phyloP scores from a whole-genome alignment of 2,888 invertebrate species.

The Drosophila subsilvestris region DNA sequence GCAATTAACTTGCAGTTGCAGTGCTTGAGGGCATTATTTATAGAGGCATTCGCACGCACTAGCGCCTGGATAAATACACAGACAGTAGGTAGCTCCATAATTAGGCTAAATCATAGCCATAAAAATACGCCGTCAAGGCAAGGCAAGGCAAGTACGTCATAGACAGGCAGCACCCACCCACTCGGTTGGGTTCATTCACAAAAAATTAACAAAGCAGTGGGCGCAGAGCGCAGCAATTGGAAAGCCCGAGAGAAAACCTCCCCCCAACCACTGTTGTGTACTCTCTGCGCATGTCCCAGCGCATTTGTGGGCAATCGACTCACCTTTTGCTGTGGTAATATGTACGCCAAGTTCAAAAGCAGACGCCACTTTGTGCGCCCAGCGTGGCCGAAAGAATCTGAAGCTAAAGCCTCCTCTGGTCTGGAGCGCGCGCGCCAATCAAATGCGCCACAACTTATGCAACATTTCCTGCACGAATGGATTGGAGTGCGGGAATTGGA shows the following conservation, averaged over 20 bases:
- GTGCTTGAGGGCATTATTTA: conserved; percentile 7
- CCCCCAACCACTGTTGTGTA: background rate
- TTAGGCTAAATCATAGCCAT: background rate
- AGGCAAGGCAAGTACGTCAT: conserved; percentile 9
- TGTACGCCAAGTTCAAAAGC: conserved; percentile 72
- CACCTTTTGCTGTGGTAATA: conserved; percentile 60
- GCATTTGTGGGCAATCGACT: conserved; percentile 67
- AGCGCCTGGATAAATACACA: background rate
- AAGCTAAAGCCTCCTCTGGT: conserved; percentile 6
- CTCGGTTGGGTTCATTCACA: conserved; percentile 55
- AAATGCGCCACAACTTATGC: conserved; percentile 79
- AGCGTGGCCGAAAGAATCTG: conserved; percentile 3
- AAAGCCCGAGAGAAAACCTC: conserved; percentile 11
- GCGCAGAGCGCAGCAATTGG: conserved; percentile 27
- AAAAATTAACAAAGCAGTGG: conserved; percentile 52
- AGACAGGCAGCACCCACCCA: conserved; percentile 6
- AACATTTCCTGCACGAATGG: conserved; percentile 65
- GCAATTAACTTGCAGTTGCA: conserved; percentile 56
- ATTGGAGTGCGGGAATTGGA: background rate
- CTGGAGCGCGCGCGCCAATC: conserved; percentile 67
- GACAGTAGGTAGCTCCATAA: background rate
- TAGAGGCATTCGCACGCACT: background rate
- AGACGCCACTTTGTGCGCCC: conserved; percentile 57
- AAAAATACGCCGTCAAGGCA: background rate
- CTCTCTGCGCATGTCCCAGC: conserved; percentile 66